Evolutionary conservation across 2,888 invertebrate genomes (phyloP).

Genomic region (Ectemnius lituratus): DNA sequence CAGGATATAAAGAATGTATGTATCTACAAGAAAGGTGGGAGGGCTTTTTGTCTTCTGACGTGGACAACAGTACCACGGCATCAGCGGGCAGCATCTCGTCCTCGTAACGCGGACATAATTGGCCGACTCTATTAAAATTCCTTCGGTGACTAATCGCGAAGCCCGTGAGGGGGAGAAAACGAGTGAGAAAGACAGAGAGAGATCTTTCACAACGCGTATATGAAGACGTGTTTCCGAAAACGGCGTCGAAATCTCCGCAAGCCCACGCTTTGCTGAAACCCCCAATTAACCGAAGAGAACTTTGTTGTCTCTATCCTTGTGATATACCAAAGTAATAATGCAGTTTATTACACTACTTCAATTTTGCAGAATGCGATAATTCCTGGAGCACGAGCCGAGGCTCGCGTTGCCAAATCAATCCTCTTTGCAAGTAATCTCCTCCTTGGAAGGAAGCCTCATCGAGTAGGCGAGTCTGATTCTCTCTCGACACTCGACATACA

Average conservation of each 20-base stretch:
- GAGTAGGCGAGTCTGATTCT: no score
- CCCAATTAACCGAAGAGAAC: no score
- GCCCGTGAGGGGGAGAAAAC: neutral
- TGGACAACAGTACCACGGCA: conserved; percentile 15
- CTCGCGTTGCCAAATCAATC: conserved; percentile 41
- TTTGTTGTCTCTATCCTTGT: no score
- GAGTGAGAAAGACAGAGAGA: neutral
- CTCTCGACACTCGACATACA: no score
- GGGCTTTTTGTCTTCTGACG: no score
- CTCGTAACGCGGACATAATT: conserved; percentile 43
- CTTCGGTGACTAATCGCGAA: conserved; percentile 46
- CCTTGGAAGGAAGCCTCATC: no score
- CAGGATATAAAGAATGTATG: no score
- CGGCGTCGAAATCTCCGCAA: conserved; percentile 36
- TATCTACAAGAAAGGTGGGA: no score
- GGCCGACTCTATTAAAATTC: conserved; percentile 47
- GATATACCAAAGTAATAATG: neutral
- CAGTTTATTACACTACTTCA: no score
- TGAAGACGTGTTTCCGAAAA: conserved; percentile 46
- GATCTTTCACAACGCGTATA: conserved; percentile 37
- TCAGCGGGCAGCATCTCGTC: conserved; percentile 35
- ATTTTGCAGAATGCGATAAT: no score
- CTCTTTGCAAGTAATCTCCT: conserved; percentile 2
- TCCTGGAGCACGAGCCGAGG: conserved; percentile 30
- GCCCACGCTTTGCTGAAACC: neutral